A percentile compares a stretch with the other conserved stretches of the same genome.
Conservation (phyloP, 1,140 invertebrate species). For the Chrysomallon squamiferum region DNA sequence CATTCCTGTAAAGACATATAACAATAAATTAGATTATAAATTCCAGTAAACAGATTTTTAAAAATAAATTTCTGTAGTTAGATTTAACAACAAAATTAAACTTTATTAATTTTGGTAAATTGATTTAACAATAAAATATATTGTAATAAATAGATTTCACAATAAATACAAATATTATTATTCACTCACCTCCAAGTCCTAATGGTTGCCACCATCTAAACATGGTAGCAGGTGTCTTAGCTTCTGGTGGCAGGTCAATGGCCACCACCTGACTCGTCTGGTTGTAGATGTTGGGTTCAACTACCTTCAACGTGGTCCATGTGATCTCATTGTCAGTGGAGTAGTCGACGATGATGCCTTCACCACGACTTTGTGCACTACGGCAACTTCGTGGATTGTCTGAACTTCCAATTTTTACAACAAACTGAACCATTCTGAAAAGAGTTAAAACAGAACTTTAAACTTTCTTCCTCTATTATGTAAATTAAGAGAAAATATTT, state of each 20-base stretch:
- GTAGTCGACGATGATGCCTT: slow-evolving; percentile 58
- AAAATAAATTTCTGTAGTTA: too few species aligned
- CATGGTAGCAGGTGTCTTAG: slow-evolving; percentile 58
- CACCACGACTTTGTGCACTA: slow-evolving; percentile 43
- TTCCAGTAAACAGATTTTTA: too few species aligned
- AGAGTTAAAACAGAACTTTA: background rate
- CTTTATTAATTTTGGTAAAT: too few species aligned
- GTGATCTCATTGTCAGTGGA: slow-evolving; percentile 61
- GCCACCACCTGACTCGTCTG: slow-evolving; percentile 47
- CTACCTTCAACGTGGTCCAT: slow-evolving; percentile 56
- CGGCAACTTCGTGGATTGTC: slow-evolving; percentile 30
- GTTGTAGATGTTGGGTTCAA: slow-evolving; percentile 55
- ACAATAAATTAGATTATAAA: background rate
- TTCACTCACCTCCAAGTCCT: slow-evolving; percentile 49
- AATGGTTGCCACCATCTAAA: slow-evolving; percentile 65
- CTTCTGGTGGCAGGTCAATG: slow-evolving; percentile 54
- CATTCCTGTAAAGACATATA: background rate
- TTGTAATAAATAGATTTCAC: too few species aligned
- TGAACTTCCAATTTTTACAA: slow-evolving; percentile 48
- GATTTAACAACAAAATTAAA: too few species aligned
- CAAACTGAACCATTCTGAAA: slow-evolving; percentile 57
- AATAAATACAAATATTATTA: too few species aligned
- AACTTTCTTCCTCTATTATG: too few species aligned
- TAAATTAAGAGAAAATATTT: background rate
- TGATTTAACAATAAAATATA: too few species aligned